Evolutionary conservation across 37 sponge, comb jelly and placozoan genomes (phyloP).

Genomic region (Beroe forskalii): DNA sequence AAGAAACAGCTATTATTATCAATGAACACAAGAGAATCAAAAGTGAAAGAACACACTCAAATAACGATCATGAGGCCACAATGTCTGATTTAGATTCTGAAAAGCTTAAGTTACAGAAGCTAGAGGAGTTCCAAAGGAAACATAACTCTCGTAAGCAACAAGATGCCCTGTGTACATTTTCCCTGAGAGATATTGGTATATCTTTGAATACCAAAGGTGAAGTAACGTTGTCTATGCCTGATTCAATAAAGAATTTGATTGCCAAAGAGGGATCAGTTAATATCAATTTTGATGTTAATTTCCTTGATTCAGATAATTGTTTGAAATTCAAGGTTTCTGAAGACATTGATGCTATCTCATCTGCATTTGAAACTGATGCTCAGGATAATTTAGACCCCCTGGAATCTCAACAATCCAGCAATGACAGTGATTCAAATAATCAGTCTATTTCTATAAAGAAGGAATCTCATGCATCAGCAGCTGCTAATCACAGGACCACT

Average conservation of each 20-base stretch:
- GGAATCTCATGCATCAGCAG: neutral
- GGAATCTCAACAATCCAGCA: neutral
- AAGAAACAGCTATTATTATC: neutral
- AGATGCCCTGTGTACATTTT: neutral
- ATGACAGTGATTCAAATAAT: neutral
- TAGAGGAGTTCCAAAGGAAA: too few relatives aligned
- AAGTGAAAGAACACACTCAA: neutral
- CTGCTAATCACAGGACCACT: too few relatives aligned
- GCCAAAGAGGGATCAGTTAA: neutral
- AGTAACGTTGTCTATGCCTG: slow-evolving; percentile 38
- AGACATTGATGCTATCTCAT: neutral
- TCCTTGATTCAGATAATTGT: slow-evolving; percentile 1
- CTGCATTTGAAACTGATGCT: neutral
- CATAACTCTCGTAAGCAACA: too few relatives aligned
- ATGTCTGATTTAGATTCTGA: neutral
- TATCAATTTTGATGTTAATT: slow-evolving; percentile 30
- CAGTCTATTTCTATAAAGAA: neutral
- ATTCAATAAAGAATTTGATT: neutral
- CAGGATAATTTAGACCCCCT: neutral
- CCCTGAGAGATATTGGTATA: slow-evolving; percentile 30
- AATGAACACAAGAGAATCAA: neutral
- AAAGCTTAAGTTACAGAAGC: neutral
- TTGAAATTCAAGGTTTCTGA: slow-evolving; percentile 5
- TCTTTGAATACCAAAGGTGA: slow-evolving; percentile 20
- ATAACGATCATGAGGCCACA: neutral